Evolutionary conservation across 2,113 vertebrate genomes (phyloP).

Genomic region (Coryphaenoides rupestris): DNA sequence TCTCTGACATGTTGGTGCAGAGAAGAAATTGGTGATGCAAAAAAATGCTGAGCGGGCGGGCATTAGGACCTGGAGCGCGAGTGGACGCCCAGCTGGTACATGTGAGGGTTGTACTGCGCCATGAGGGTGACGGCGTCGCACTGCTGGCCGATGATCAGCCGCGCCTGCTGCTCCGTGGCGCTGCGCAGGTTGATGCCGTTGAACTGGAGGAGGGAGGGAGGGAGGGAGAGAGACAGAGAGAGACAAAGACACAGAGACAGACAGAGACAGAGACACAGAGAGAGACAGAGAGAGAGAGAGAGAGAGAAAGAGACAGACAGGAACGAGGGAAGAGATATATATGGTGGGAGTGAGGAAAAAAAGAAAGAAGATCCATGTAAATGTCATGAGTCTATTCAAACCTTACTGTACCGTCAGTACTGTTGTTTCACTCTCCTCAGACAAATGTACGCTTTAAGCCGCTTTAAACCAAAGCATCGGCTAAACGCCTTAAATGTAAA

Average conservation of each 20-base stretch:
- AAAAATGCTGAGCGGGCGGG: too few species aligned
- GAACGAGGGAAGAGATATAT: neutral
- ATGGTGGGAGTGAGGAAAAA: too few species aligned
- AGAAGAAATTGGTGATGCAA: too few species aligned
- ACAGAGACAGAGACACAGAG: neutral
- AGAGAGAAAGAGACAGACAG: neutral
- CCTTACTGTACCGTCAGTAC: too few species aligned
- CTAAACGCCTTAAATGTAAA: too few species aligned
- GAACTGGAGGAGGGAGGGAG: slow-evolving; percentile 70
- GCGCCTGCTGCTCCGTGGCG: slow-evolving; percentile 95
- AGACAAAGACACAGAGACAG: neutral
- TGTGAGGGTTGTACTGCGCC: slow-evolving; percentile 97
- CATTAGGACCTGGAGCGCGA: slow-evolving; percentile 87
- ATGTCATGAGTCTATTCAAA: too few species aligned
- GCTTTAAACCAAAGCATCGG: too few species aligned
- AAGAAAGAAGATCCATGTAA: too few species aligned
- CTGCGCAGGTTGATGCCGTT: slow-evolving; percentile 97
- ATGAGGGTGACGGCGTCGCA: slow-evolving; percentile 95
- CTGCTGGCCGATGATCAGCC: slow-evolving; percentile 96
- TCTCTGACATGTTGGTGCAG: too few species aligned
- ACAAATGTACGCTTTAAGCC: too few species aligned
- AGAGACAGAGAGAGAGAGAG: slow-evolving; percentile 4
- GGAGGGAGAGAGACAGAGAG: neutral
- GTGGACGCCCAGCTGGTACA: slow-evolving; percentile 95
- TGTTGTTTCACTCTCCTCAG: too few species aligned